These are phyloP conservation scores for Onchidella celtica DNA, from an alignment of 2,888 invertebrate species.

Conservation along the genomic window DNA sequence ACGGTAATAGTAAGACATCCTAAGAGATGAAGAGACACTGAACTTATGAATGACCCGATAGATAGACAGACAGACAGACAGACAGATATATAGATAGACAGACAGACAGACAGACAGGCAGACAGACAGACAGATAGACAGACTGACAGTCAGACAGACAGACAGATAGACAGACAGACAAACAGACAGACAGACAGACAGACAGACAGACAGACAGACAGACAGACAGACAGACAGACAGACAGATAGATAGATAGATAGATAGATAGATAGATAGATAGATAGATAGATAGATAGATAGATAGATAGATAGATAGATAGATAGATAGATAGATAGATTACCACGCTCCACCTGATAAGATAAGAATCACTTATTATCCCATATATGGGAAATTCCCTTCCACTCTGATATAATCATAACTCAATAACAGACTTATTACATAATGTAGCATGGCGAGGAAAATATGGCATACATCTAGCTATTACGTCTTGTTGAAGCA, in stretches of 20 bases:
- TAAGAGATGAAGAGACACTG: not conserved
- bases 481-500: no score
- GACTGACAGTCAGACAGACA: not conserved
- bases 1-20: not conserved
- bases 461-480: no score
- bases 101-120: constrained; percentile 29
- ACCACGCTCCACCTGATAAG: not conserved
- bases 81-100: constrained; percentile 35
- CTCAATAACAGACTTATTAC: no score
- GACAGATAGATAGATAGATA: not conserved
- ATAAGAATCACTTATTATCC: no score
- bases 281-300: not conserved
- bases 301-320: not conserved
- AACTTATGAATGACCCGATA: not conserved
- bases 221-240: constrained; percentile 16
- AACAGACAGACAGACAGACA: constrained; percentile 18
- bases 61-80: constrained; percentile 33
- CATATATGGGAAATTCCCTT: no score
- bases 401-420: no score
- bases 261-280: not conserved
- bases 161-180: constrained; percentile 6
- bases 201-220: constrained; percentile 19
- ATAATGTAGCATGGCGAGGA: no score
- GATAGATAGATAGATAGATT: not conserved
- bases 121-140: constrained; percentile 34